Conservation (phyloP, 23 tunicate species). For the Phallusia fumigata region DNA sequence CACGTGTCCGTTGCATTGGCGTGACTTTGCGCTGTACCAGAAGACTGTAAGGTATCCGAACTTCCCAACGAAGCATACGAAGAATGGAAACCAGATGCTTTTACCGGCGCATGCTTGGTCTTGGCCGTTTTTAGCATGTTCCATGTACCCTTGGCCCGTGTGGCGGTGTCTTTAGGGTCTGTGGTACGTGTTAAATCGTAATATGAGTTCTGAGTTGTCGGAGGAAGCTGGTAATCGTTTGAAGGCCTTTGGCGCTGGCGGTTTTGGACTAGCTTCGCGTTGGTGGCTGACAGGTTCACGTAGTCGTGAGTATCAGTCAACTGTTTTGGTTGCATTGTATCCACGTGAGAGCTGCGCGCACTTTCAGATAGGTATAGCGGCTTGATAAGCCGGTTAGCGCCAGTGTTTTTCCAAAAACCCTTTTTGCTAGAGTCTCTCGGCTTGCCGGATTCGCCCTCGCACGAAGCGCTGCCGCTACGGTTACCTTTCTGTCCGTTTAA, state of each 20-base stretch:
- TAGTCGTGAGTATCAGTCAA: slow-evolving; percentile 31
- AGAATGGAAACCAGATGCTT: slow-evolving; percentile 11
- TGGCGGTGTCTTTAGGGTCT: slow-evolving; percentile 21
- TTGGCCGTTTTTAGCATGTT: slow-evolving; percentile 39
- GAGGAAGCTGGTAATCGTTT: slow-evolving; percentile 6
- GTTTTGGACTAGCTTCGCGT: neutral
- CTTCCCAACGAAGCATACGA: slow-evolving; percentile 25
- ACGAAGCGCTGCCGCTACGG: neutral
- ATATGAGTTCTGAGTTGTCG: slow-evolving; percentile 1
- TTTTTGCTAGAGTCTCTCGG: neutral
- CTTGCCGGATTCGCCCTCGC: neutral
- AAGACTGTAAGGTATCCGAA: slow-evolving; percentile 33
- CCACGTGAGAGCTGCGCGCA: neutral
- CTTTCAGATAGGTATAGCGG: neutral
- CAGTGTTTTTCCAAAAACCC: neutral
- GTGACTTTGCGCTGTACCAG: neutral
- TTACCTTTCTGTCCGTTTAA: neutral
- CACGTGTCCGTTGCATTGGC: neutral
- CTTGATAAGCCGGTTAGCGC: neutral
- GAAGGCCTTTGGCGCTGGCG: neutral
- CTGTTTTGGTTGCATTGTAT: slow-evolving; percentile 7
- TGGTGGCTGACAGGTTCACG: slow-evolving; percentile 31
- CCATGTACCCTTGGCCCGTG: slow-evolving; percentile 53
- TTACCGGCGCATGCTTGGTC: slow-evolving; percentile 17
- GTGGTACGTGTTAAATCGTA: neutral